A percentile compares a stretch with the other conserved stretches of the same genome.
Evolutionary conservation across 92 coral and sea anemone genomes (phyloP).

Genomic region (Epizoanthus ramosus): DNA sequence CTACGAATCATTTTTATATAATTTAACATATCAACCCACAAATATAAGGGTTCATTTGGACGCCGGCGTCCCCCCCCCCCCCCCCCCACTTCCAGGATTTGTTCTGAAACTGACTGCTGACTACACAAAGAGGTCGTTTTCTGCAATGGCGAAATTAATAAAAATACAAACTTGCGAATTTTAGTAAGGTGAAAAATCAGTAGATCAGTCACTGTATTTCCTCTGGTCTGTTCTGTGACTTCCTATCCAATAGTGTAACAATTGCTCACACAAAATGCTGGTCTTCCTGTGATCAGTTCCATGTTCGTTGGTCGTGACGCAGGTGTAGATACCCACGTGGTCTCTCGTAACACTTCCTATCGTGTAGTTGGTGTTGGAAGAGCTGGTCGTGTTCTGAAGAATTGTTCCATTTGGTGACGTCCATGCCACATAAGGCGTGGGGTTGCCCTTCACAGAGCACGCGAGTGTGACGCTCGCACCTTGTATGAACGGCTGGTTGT

Average conservation of each 20-base stretch:
- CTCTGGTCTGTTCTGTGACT: constrained; percentile 23
- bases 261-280: constrained; percentile 47
- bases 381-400: constrained; percentile 47
- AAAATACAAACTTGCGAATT: too few relatives aligned
- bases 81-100: too few relatives aligned
- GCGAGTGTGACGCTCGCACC: constrained; percentile 45
- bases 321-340: constrained; percentile 52
- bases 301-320: constrained; percentile 39
- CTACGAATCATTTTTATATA: too few relatives aligned
- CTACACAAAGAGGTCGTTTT: too few relatives aligned
- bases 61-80: too few relatives aligned
- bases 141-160: too few relatives aligned
- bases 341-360: constrained; percentile 14
- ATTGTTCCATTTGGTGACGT: constrained; percentile 53
- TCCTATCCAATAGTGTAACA: neutral
- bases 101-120: too few relatives aligned
- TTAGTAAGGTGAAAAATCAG: too few relatives aligned
- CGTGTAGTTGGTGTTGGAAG: constrained; percentile 37
- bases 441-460: constrained; percentile 55
- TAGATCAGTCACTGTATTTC: too few relatives aligned
- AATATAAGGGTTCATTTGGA: too few relatives aligned
- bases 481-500: constrained; percentile 49
- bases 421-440: constrained; percentile 52
- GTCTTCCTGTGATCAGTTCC: constrained; percentile 36
- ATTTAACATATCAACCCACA: too few relatives aligned